phyloP scores from a whole-genome alignment of 2,888 invertebrate genomes.

The Ditula angustiorana region DNA sequence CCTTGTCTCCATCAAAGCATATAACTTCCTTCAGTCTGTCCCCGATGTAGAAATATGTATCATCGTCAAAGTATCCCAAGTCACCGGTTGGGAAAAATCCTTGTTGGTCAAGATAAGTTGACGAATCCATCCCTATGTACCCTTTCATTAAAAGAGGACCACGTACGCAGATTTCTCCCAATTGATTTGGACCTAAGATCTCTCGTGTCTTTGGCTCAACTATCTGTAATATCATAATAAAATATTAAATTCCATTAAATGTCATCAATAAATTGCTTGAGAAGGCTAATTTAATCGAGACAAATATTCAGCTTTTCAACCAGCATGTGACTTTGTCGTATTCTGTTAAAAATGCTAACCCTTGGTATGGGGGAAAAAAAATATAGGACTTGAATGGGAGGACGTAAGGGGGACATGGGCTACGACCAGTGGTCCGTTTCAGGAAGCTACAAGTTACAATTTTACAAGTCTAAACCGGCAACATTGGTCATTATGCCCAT shows the following conservation, averaged over 20 bases:
- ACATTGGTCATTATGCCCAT: too few relatives aligned
- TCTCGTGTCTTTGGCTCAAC: constrained; percentile 17
- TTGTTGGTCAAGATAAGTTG: constrained; percentile 3
- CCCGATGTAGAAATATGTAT: constrained; percentile 6
- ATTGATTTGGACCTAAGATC: constrained; percentile 16
- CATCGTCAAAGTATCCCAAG: constrained; percentile 20
- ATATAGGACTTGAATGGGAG: too few relatives aligned
- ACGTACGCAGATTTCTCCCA: constrained; percentile 13
- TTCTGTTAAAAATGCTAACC: too few relatives aligned
- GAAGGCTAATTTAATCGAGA: too few relatives aligned
- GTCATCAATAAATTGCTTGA: not conserved
- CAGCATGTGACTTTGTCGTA: too few relatives aligned
- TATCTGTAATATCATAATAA: not conserved
- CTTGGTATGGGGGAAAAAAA: too few relatives aligned
- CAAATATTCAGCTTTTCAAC: too few relatives aligned
- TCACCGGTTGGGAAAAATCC: constrained; percentile 15
- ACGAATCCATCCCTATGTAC: constrained; percentile 3
- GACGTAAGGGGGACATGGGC: too few relatives aligned
- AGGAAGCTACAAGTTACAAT: too few relatives aligned
- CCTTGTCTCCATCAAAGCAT: not conserved
- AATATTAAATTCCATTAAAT: not conserved
- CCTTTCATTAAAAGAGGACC: constrained; percentile 11
- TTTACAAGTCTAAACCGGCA: too few relatives aligned
- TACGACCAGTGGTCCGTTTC: too few relatives aligned
- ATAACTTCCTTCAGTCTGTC: constrained; percentile 10